A percentile compares a stretch with the other conserved stretches of the same genome.
These are phyloP conservation scores for Drosophila nikananu DNA, from an alignment of 1,140 invertebrate genomes.

Conservation along the genomic window DNA sequence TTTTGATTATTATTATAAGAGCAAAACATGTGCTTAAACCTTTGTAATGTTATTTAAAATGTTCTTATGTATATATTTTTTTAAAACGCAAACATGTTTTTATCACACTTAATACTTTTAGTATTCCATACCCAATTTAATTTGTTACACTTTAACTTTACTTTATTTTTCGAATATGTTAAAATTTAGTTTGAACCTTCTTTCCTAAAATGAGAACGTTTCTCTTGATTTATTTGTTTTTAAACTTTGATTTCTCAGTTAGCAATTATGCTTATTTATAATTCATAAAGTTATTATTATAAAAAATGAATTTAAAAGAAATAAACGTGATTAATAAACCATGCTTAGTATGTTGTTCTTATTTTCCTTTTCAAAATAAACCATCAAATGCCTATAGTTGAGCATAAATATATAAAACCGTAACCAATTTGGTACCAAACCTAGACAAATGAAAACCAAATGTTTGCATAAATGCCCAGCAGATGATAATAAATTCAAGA, in stretches of 20 bases:
- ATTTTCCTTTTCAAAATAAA: not conserved
- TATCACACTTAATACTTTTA: not conserved
- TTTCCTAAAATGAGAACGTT: conserved; percentile 3
- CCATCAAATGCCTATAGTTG: not conserved
- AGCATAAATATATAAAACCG: not conserved
- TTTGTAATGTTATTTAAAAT: not conserved
- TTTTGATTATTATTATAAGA: too few species aligned
- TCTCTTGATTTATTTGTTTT: conserved; percentile 2
- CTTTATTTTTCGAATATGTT: not conserved
- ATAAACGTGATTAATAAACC: not conserved
- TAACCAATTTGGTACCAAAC: not conserved
- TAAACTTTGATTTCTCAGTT: conserved; percentile 34
- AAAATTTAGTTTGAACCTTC: not conserved
- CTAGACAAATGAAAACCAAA: conserved; percentile 1
- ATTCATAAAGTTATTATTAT: too few species aligned
- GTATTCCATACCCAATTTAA: not conserved
- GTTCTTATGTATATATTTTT: not conserved
- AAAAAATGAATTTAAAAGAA: not conserved
- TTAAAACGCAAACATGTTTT: not conserved
- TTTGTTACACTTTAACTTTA: not conserved
- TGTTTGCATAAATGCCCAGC: not conserved
- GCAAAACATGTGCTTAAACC: not conserved
- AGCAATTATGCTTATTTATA: not conserved
- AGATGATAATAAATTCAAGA: conserved; percentile 25
- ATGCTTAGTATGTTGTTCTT: not conserved